A percentile compares a stretch with the other conserved stretches of the same genome.
phyloP scores from a whole-genome alignment of 2,113 vertebrate species.

The Gymnorhina tibicen region DNA sequence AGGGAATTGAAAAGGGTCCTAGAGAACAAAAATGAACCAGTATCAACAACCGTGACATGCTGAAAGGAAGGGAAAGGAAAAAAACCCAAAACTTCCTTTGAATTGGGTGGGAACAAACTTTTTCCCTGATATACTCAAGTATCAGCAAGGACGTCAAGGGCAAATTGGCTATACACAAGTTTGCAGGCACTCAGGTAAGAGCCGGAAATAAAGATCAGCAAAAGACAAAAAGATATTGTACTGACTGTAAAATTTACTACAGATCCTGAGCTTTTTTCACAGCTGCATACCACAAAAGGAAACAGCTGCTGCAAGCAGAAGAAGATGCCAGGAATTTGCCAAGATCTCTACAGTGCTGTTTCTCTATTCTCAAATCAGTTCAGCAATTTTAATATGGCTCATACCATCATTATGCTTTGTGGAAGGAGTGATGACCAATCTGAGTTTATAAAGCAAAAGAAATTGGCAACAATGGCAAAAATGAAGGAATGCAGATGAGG shows the following conservation, averaged over 20 bases:
- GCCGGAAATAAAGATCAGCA: conserved; percentile 34
- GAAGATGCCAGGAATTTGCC: conserved; percentile 23
- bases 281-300: conserved; percentile 38
- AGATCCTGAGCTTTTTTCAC: conserved; percentile 23
- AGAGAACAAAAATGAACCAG: conserved; percentile 5
- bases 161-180: conserved; percentile 4
- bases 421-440: background rate
- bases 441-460: background rate
- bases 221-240: conserved; percentile 47
- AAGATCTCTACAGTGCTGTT: background rate
- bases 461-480: background rate
- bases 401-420: background rate
- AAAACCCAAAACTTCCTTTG: background rate
- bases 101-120: background rate
- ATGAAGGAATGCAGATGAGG: background rate
- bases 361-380: background rate
- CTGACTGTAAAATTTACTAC: conserved; percentile 12
- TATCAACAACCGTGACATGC: background rate
- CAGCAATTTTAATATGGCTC: background rate
- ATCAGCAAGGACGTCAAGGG: conserved; percentile 37
- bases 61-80: background rate
- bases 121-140: conserved; percentile 10
- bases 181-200: conserved; percentile 24
- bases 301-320: conserved; percentile 42
- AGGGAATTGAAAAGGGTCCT: background rate